Evolutionary conservation across 2,888 invertebrate genomes (phyloP).

Genomic region (Aphodius granarius): DNA sequence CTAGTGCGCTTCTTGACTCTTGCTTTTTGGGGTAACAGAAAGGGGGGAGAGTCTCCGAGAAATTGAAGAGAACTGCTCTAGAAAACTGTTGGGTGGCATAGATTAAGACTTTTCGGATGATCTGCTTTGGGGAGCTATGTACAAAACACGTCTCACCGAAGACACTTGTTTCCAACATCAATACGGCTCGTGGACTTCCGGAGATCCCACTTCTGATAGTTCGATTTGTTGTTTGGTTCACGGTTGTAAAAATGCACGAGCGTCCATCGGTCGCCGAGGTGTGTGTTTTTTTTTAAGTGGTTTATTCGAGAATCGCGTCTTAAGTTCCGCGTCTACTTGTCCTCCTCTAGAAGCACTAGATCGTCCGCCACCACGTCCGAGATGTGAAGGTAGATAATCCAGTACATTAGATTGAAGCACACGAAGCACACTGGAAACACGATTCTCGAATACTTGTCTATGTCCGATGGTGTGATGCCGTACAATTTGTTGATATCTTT

Average conservation of each 20-base stretch:
- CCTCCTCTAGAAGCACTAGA: constrained; percentile 77
- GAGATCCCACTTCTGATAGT: constrained; percentile 39
- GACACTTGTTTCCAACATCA: constrained; percentile 37
- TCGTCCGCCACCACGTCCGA: constrained; percentile 95
- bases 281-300: not conserved
- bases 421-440: constrained; percentile 98
- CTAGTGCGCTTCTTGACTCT: not conserved
- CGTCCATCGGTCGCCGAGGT: constrained; percentile 27
- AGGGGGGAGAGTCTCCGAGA: constrained; percentile 3
- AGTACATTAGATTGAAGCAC: constrained; percentile 98
- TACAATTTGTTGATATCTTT: constrained; percentile 91
- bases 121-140: constrained; percentile 32
- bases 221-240: not conserved
- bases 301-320: constrained; percentile 9
- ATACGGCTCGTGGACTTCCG: constrained; percentile 41
- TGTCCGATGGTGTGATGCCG: constrained; percentile 95
- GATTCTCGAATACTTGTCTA: constrained; percentile 98
- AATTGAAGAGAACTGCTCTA: constrained; percentile 5
- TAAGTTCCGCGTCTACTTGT: constrained; percentile 57
- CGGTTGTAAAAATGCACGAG: constrained; percentile 41
- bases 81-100: not conserved
- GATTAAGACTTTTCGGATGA: constrained; percentile 18
- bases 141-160: constrained; percentile 44
- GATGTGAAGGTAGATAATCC: constrained; percentile 96
- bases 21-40: not conserved